These are phyloP conservation scores for Eumaeus atala DNA, from an alignment of 1,140 invertebrate species.

Conservation along the genomic window DNA sequence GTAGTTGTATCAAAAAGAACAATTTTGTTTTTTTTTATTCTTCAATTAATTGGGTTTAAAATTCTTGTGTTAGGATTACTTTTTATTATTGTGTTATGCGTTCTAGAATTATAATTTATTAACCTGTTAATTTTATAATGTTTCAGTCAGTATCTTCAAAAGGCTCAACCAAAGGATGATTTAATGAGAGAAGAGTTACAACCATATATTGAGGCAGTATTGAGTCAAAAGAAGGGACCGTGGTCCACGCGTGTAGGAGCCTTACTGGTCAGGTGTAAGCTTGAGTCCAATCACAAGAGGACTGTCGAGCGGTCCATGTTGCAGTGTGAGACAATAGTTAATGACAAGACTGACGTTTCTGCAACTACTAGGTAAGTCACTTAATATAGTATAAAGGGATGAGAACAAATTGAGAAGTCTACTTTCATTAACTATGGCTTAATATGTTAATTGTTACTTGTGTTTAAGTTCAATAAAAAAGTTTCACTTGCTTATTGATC, in stretches of 20 bases:
- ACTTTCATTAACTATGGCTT: too few relatives aligned
- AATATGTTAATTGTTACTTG: too few relatives aligned
- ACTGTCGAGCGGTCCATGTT: conserved; percentile 90
- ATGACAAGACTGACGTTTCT: conserved; percentile 56
- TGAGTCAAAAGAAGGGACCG: conserved; percentile 79
- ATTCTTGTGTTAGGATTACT: too few relatives aligned
- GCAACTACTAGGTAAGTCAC: conserved; percentile 40
- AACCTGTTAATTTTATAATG: background rate
- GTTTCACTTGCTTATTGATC: too few relatives aligned
- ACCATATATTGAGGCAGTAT: conserved; percentile 83
- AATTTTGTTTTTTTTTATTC: too few relatives aligned
- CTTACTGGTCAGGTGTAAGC: conserved; percentile 81
- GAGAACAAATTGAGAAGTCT: too few relatives aligned
- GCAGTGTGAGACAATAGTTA: conserved; percentile 88
- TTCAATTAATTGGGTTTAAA: too few relatives aligned
- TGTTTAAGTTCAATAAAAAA: too few relatives aligned
- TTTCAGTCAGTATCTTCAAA: conserved; percentile 77
- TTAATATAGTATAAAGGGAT: too few relatives aligned
- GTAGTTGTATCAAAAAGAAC: too few relatives aligned
- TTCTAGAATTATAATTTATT: background rate
- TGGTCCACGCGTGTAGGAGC: conserved; percentile 83
- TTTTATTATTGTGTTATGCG: too few relatives aligned
- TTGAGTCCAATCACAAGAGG: conserved; percentile 85
- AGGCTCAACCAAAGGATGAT: conserved; percentile 84
- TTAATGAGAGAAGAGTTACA: conserved; percentile 85